Base-by-base conservation (phyloP, 2,797 vertebrate genomes). In the Urocyon cinereoargenteus region DNA sequence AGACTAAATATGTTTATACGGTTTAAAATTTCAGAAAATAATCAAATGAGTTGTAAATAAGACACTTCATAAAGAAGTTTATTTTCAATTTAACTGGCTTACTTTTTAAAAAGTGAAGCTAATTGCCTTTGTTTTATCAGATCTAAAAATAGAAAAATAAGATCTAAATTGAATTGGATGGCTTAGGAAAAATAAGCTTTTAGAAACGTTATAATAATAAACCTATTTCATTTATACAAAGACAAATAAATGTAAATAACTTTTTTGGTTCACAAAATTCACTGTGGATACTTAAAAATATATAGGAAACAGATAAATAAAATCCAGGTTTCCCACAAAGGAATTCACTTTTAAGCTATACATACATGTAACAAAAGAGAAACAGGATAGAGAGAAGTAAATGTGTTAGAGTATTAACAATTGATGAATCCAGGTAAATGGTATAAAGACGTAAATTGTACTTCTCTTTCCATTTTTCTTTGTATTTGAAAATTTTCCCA, bases 121-220 rank as follows among this genome's bases (percentile, higher is more conserved):
- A 19, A 45, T 21, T 90, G 21, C 34, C 61, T 84, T 95, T 62
- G 22, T 78, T 85, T 34, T 28, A 81, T 2, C 66, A 91, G 22
- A 72, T 40, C 88, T 95, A 91, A n/a, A 81, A 94, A 72, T 49
- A 90, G 7, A 86, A 72, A 61, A 84, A 78, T 62, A 49, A 90
- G 6, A 36, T 40, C 68, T 14, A 83, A 68, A 90, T 36, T 61
- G 22, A 92, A 84, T 51, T 75, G 5, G 57, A 95, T 68, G 11
- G 1, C 53, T 85, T 72, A 77, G 51, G n/a, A 72, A 53, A 84
- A 61, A 31, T 62, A 90, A 3, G 0, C 51, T 24, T 90, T 66
- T 40, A 18, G 26, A 86, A 84, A 62, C 75, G 13, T 62, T 36
- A 86, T 6, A 78, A 3, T 15, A 83, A 81, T 21, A 89, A 62